Conservation (phyloP, 1,140 invertebrate species). For the Macrocentrus cingulum region DNA sequence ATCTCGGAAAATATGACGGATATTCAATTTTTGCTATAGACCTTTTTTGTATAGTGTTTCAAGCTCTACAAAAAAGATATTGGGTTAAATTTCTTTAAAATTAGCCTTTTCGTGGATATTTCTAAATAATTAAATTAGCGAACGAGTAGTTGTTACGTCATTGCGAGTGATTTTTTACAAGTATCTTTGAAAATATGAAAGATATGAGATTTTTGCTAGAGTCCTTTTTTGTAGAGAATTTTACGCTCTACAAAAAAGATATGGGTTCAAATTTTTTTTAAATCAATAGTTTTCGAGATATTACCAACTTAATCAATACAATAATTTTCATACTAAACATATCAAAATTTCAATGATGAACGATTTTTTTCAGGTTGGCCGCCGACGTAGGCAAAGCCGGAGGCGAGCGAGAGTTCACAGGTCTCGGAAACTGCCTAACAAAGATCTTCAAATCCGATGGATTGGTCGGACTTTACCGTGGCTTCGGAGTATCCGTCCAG, state of each 20-base stretch:
- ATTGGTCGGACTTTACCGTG: slow-evolving; percentile 80
- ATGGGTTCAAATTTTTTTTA: too few species aligned
- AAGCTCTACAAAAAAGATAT: too few species aligned
- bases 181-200: too few species aligned
- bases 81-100: background rate
- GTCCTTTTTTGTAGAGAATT: too few species aligned
- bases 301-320: background rate
- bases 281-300: too few species aligned
- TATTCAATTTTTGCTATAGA: background rate
- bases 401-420: slow-evolving; percentile 77
- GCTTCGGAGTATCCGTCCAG: slow-evolving; percentile 88
- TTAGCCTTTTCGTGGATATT: too few species aligned
- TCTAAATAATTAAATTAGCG: too few species aligned
- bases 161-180: too few species aligned
- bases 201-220: too few species aligned
- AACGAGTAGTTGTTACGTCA: too few species aligned
- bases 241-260: too few species aligned
- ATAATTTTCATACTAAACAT: slow-evolving; percentile 1
- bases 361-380: slow-evolving; percentile 64
- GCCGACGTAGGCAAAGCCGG: slow-evolving; percentile 80
- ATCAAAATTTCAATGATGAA: slow-evolving; percentile 9
- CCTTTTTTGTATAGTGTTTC: background rate
- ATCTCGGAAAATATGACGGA: too few species aligned
- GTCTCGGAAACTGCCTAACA: slow-evolving; percentile 77
- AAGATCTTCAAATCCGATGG: slow-evolving; percentile 87